Conservation (phyloP, 2,113 vertebrate genomes). For the Poecilia latipinna region DNA sequence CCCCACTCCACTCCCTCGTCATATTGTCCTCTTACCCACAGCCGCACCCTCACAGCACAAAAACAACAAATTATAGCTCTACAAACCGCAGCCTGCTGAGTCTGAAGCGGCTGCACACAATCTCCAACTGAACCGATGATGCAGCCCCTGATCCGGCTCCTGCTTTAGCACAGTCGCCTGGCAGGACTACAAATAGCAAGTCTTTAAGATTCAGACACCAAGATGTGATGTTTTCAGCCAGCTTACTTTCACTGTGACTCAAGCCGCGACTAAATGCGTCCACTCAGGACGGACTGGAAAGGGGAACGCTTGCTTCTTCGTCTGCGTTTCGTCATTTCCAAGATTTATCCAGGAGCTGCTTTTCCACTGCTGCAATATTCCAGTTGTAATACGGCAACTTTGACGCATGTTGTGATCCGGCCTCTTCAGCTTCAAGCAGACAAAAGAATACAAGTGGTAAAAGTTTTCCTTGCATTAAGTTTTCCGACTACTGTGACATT, state of each 20-base stretch:
- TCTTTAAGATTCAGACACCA: constrained; percentile 27
- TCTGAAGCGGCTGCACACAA: constrained; percentile 26
- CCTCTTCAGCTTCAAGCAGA: neutral
- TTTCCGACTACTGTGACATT: neutral
- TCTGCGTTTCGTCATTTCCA: neutral
- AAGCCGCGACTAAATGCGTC: neutral
- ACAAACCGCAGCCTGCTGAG: constrained; percentile 42
- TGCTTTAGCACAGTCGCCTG: constrained; percentile 22
- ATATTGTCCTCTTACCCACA: constrained; percentile 44
- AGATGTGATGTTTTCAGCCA: constrained; percentile 32
- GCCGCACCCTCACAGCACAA: constrained; percentile 71
- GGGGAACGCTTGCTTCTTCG: neutral
- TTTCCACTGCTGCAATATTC: constrained; percentile 20
- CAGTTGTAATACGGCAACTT: constrained; percentile 1
- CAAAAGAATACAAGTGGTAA: neutral
- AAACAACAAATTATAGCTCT: constrained; percentile 76
- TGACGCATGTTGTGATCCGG: neutral
- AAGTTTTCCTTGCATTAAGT: neutral
- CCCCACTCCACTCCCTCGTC: constrained; percentile 35
- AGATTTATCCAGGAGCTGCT: neutral
- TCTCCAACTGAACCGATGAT: constrained; percentile 22
- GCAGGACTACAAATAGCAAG: constrained; percentile 19
- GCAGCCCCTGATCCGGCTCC: constrained; percentile 18
- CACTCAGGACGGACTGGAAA: neutral
- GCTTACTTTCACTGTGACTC: constrained; percentile 59